A percentile compares a stretch with the other conserved stretches of the same genome.
Evolutionary conservation across 2,113 vertebrate species (phyloP).

Genomic region (Ophthalmolycus amberensis): DNA sequence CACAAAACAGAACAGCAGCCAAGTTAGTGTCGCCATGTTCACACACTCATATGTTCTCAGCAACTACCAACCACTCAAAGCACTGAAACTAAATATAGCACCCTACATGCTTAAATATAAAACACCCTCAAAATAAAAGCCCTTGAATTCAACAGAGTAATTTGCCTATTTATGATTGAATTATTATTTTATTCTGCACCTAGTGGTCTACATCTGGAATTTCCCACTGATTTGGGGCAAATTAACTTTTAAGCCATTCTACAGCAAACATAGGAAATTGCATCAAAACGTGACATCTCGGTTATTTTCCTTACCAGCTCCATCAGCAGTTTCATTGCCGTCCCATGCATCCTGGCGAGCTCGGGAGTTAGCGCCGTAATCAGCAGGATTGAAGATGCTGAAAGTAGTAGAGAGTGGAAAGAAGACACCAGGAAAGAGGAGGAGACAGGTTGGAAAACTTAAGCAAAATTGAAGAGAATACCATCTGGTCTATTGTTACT

Average conservation of each 20-base stretch:
- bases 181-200: not conserved
- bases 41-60: not conserved
- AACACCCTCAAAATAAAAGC: not conserved
- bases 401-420: not conserved
- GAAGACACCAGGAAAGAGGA: not conserved
- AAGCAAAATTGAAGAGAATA: not conserved
- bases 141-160: not conserved
- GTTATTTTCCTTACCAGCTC: slow-evolving; percentile 82
- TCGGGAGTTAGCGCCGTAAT: slow-evolving; percentile 88
- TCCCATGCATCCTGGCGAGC: slow-evolving; percentile 88
- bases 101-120: not conserved
- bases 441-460: not conserved
- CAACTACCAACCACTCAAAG: not conserved
- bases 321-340: slow-evolving; percentile 86
- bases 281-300: not conserved
- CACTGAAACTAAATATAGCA: not conserved
- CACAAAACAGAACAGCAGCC: not conserved
- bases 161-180: not conserved
- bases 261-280: not conserved
- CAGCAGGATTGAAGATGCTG: slow-evolving; percentile 95
- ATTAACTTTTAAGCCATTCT: not conserved
- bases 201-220: not conserved
- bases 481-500: not conserved
- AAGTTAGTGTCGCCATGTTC: not conserved
- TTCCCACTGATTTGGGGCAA: not conserved